Percentiles rank a stretch among this genome's conserved stretches.
These are phyloP conservation scores for Caenorhabditis sinica DNA, from an alignment of 2,888 invertebrate genomes.

Conservation along the genomic window DNA sequence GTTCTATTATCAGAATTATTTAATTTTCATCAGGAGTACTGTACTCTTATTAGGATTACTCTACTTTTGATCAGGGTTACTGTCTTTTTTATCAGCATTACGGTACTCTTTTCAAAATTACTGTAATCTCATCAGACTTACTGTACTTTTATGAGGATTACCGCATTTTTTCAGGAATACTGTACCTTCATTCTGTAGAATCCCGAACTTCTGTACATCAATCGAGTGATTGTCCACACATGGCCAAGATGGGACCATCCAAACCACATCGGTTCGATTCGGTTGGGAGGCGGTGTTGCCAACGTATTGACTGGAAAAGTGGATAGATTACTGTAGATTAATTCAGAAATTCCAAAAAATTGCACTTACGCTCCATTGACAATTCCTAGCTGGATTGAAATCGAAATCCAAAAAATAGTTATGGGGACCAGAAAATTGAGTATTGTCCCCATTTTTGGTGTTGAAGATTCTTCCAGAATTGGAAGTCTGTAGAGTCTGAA, in stretches of 20 bases:
- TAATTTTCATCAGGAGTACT: too few relatives aligned
- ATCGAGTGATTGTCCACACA: conserved; percentile 39
- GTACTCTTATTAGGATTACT: too few relatives aligned
- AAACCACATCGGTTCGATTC: conserved; percentile 52
- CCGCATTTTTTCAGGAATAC: neutral
- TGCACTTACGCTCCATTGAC: conserved; percentile 2
- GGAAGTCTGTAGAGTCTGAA: too few relatives aligned
- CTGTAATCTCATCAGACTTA: too few relatives aligned
- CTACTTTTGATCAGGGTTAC: too few relatives aligned
- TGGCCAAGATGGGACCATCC: conserved; percentile 64
- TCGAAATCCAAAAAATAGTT: neutral
- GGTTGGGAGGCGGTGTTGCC: conserved; percentile 3
- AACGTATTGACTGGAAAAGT: conserved; percentile 30
- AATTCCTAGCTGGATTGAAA: neutral
- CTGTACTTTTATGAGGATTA: neutral
- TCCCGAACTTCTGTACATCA: conserved; percentile 54
- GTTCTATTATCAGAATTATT: too few relatives aligned
- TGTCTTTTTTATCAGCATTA: too few relatives aligned
- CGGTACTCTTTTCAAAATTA: too few relatives aligned
- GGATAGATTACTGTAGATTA: too few relatives aligned
- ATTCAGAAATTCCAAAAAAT: neutral
- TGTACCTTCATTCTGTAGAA: conserved; percentile 51
- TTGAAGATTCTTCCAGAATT: too few relatives aligned
- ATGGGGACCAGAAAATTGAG: neutral
- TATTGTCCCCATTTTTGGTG: too few relatives aligned